A percentile compares a stretch with the other conserved stretches of the same genome.
phyloP scores from a whole-genome alignment of 2,888 invertebrate genomes.

The Patella depressa region DNA sequence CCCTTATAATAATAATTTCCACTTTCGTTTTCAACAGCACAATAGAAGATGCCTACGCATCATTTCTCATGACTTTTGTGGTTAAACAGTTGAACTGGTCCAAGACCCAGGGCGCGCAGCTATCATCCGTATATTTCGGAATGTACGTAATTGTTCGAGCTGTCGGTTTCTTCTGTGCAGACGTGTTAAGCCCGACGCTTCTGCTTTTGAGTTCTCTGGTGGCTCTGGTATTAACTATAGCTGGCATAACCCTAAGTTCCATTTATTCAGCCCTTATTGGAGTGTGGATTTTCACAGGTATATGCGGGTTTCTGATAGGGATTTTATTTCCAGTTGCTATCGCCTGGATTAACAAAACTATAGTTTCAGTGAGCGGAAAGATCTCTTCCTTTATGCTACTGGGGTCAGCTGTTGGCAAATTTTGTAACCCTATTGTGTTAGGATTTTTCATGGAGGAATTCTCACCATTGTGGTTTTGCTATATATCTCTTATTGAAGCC shows the following conservation, averaged over 20 bases:
- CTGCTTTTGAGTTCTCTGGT: neutral
- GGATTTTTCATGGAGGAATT: conserved; percentile 6
- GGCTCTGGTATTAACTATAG: neutral
- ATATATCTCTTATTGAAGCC: neutral
- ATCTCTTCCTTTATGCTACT: neutral
- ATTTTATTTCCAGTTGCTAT: neutral
- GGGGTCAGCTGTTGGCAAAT: neutral
- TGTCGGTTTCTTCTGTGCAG: neutral
- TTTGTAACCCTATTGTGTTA: neutral
- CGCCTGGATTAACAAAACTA: neutral
- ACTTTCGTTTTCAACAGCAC: neutral
- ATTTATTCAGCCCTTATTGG: neutral
- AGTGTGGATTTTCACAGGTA: neutral
- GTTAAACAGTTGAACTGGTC: conserved; percentile 6
- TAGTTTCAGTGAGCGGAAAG: neutral
- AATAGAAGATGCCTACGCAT: neutral
- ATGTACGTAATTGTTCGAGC: neutral
- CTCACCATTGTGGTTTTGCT: neutral
- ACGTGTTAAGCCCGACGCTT: neutral
- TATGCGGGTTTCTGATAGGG: neutral
- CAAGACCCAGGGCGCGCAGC: neutral
- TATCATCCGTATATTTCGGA: neutral
- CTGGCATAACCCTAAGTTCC: neutral
- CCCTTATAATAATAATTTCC: neutral
- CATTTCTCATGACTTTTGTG: neutral